These are phyloP conservation scores for Micromussa lordhowensis DNA, from an alignment of 92 coral and sea anemone genomes.

Conservation along the genomic window DNA sequence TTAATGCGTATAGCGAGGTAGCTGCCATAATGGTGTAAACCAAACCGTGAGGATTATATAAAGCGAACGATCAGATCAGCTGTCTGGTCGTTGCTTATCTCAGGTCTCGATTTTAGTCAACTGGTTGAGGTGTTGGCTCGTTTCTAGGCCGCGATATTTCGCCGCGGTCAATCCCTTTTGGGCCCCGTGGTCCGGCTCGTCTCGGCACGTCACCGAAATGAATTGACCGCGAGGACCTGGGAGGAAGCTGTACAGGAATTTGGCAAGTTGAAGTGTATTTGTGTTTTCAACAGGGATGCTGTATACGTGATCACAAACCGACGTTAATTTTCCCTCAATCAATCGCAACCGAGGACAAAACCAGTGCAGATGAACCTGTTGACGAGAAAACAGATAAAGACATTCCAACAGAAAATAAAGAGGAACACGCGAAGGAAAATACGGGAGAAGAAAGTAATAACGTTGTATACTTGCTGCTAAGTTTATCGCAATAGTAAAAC, in stretches of 20 bases:
- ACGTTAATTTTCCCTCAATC: slow-evolving; percentile 7
- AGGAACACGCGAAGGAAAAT: neutral
- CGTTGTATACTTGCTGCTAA: neutral
- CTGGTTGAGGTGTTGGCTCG: too few species aligned
- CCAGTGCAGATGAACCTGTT: neutral
- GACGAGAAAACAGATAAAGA: slow-evolving; percentile 2
- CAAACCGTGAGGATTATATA: neutral
- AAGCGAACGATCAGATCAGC: too few species aligned
- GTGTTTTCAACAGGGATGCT: slow-evolving; percentile 36
- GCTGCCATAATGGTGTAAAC: neutral
- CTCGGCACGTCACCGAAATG: neutral
- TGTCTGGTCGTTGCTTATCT: too few species aligned
- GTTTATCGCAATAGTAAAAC: neutral
- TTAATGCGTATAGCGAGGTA: neutral
- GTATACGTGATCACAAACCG: slow-evolving; percentile 46
- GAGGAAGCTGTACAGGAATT: neutral
- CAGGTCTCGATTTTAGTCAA: too few species aligned
- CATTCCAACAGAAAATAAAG: neutral
- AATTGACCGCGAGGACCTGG: too few species aligned
- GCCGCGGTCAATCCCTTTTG: too few species aligned
- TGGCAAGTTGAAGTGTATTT: neutral
- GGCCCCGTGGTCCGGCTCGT: too few species aligned
- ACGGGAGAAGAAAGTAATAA: slow-evolving; percentile 3
- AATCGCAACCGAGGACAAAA: neutral
- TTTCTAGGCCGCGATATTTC: too few species aligned